phyloP scores from a whole-genome alignment of 1,140 invertebrate species.

The Drosophila sulfurigaster region DNA sequence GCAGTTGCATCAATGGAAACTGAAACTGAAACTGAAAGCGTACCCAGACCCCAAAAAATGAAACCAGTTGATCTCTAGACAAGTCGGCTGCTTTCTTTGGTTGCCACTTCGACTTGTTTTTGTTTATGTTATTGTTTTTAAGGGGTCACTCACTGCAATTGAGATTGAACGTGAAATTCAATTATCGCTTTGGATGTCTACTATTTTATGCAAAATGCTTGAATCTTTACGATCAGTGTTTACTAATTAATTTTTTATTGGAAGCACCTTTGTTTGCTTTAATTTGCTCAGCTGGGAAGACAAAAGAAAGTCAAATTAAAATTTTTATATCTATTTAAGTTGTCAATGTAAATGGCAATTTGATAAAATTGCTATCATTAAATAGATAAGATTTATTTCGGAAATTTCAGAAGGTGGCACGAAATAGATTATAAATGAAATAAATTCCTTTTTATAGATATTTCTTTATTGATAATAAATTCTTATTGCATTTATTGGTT shows the following conservation, averaged over 20 bases:
- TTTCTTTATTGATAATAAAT: too few relatives aligned
- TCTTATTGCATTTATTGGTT: too few relatives aligned
- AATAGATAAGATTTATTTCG: background rate
- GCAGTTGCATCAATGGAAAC: constrained; percentile 36
- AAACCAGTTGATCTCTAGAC: constrained; percentile 55
- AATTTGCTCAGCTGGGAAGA: background rate
- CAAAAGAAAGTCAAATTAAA: background rate
- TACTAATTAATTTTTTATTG: background rate
- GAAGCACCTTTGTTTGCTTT: background rate
- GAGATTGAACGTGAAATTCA: constrained; percentile 34
- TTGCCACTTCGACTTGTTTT: constrained; percentile 25
- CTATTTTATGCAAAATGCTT: background rate
- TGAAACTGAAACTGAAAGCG: constrained; percentile 33
- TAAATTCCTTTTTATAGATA: background rate
- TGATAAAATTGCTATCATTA: background rate
- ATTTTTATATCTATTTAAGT: background rate
- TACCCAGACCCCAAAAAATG: constrained; percentile 2
- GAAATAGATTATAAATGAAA: background rate
- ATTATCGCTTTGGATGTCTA: background rate
- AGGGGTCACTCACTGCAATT: constrained; percentile 40
- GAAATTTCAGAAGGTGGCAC: background rate
- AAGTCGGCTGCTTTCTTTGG: constrained; percentile 59
- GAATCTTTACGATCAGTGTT: constrained; percentile 5
- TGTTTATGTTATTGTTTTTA: constrained; percentile 6
- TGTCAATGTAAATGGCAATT: background rate